Conservation (phyloP, 2,113 vertebrate species). For the Hyperoodon ampullatus region DNA sequence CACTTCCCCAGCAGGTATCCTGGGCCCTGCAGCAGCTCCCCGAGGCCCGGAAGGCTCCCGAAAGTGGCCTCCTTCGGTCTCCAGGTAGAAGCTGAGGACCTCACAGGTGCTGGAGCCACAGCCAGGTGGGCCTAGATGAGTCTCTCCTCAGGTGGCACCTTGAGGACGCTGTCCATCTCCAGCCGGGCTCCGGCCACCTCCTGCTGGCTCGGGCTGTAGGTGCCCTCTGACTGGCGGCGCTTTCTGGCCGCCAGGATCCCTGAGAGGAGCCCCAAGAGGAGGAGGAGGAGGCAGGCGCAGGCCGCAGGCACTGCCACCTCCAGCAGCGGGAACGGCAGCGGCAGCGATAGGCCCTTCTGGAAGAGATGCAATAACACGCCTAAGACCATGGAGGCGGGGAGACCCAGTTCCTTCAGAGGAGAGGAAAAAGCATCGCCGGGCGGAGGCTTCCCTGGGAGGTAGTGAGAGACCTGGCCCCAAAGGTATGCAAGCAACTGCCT, state of each 20-base stretch:
- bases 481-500: background rate
- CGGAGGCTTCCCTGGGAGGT: background rate
- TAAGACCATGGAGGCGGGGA: background rate
- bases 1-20: background rate
- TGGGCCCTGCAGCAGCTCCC: background rate
- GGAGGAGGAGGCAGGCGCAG: constrained; percentile 92
- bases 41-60: background rate
- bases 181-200: constrained; percentile 96
- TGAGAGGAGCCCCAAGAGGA: constrained; percentile 91
- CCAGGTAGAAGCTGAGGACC: background rate
- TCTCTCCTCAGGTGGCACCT: constrained; percentile 97
- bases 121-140: constrained; percentile 64
- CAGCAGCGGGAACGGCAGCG: constrained; percentile 89
- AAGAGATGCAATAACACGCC: constrained; percentile 78
- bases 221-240: constrained; percentile 97
- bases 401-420: constrained; percentile 32
- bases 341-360: constrained; percentile 88
- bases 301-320: constrained; percentile 93
- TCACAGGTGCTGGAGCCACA: background rate
- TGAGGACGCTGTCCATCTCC: constrained; percentile 99
- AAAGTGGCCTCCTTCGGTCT: background rate
- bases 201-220: constrained; percentile 97
- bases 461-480: background rate
- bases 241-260: constrained; percentile 94
- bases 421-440: background rate